Conservation (phyloP, 1,140 invertebrate genomes). For the Drosophila virilis region DNA sequence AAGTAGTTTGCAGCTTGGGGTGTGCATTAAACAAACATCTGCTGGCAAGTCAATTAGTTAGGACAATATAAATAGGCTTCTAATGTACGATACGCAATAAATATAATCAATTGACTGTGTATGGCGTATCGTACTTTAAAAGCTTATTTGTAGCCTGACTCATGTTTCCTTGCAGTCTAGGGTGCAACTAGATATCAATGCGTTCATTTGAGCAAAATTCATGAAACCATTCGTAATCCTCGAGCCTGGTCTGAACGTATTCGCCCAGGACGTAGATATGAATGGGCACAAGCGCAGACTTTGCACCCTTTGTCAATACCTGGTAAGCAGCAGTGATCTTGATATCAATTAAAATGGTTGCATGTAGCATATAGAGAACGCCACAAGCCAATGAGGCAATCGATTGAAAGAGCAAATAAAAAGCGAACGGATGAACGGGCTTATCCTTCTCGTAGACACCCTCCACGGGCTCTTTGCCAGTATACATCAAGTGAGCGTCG, state of each 20-base stretch:
- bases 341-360: not conserved
- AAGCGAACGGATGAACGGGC: not conserved
- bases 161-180: too few relatives aligned
- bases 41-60: too few relatives aligned
- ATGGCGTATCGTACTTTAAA: too few relatives aligned
- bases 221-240: not conserved
- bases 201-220: not conserved
- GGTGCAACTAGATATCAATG: not conserved
- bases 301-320: not conserved
- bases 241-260: not conserved
- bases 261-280: not conserved
- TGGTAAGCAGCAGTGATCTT: not conserved
- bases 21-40: too few relatives aligned
- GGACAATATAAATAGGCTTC: too few relatives aligned
- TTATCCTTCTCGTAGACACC: not conserved
- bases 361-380: constrained; percentile 7
- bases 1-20: too few relatives aligned
- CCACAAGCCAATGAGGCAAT: not conserved
- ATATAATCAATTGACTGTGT: too few relatives aligned
- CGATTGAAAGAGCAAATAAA: not conserved
- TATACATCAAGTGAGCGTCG: not conserved
- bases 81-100: too few relatives aligned
- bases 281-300: not conserved
- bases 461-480: not conserved
- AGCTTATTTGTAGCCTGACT: too few relatives aligned